Conservation (phyloP, 2,113 vertebrate genomes). For the Nibea albiflora region DNA sequence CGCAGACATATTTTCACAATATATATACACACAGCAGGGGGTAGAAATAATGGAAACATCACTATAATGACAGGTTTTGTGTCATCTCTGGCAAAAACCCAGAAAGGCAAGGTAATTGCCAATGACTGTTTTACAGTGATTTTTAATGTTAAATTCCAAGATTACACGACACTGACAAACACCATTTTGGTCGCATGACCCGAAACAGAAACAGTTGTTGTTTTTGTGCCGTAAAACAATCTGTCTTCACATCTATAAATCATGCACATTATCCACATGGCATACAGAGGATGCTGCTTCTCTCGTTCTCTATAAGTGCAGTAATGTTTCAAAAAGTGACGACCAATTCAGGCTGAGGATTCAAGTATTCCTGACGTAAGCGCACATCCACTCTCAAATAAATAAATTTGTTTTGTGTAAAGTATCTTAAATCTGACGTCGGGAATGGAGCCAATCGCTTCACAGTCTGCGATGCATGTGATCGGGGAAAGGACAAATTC, state of each 20-base stretch:
- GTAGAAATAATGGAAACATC: conserved; percentile 34
- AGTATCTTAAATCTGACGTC: not conserved
- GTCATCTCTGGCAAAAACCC: conserved; percentile 26
- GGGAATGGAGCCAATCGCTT: not conserved
- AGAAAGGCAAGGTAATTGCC: conserved; percentile 11
- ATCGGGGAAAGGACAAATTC: not conserved
- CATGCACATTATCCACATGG: not conserved
- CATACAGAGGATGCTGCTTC: not conserved
- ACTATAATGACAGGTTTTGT: conserved; percentile 6
- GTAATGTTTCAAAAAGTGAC: not conserved
- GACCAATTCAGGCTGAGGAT: not conserved
- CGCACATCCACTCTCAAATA: not conserved
- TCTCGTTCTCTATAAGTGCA: not conserved
- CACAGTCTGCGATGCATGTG: not conserved
- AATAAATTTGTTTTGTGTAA: conserved; percentile 1
- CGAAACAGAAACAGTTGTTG: not conserved
- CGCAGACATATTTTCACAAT: conserved; percentile 19
- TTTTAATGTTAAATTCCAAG: not conserved
- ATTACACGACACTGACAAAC: not conserved
- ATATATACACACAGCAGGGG: conserved; percentile 34
- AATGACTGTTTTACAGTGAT: conserved; percentile 5
- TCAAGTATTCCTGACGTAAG: not conserved
- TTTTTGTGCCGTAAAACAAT: too few relatives aligned
- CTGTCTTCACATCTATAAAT: not conserved
- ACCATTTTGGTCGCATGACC: conserved; percentile 3